phyloP scores from a whole-genome alignment of 2,113 vertebrate genomes.

The Nothocercus nigrocapillus region DNA sequence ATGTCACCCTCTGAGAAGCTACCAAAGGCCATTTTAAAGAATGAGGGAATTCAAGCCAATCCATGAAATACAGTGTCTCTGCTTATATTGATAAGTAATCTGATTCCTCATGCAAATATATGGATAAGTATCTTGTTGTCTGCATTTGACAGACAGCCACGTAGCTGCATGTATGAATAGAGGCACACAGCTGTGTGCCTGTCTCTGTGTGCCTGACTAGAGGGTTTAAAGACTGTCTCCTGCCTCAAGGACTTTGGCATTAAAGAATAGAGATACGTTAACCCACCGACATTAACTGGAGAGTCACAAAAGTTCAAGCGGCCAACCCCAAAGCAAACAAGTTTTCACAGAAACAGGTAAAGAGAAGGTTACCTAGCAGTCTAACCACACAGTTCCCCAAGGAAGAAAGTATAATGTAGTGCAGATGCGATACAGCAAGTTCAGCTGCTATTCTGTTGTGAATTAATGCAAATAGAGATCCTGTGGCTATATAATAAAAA shows the following conservation, averaged over 20 bases:
- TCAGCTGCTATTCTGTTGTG: neutral
- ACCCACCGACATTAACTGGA: neutral
- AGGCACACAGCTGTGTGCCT: neutral
- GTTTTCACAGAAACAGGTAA: neutral
- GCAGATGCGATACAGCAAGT: accelerated
- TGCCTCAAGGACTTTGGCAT: neutral
- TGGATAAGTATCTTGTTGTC: conserved; percentile 31
- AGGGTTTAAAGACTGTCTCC: neutral
- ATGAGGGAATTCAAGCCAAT: neutral
- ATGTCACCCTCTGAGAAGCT: neutral
- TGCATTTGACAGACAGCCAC: conserved; percentile 24
- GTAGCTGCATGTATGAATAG: neutral
- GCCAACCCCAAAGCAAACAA: neutral
- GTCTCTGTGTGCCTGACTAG: neutral
- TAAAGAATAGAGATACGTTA: neutral
- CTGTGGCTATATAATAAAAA: neutral
- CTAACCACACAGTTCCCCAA: accelerated
- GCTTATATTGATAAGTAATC: neutral
- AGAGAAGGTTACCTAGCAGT: neutral
- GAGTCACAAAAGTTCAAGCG: accelerated
- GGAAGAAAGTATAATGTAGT: accelerated
- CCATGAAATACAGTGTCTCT: neutral
- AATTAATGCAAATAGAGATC: accelerated
- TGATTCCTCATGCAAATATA: conserved; percentile 33
- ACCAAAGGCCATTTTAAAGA: neutral